Percentiles rank a stretch among this genome's conserved stretches.
Evolutionary conservation across 2,113 vertebrate species (phyloP).

Genomic region (Verasper variegatus): DNA sequence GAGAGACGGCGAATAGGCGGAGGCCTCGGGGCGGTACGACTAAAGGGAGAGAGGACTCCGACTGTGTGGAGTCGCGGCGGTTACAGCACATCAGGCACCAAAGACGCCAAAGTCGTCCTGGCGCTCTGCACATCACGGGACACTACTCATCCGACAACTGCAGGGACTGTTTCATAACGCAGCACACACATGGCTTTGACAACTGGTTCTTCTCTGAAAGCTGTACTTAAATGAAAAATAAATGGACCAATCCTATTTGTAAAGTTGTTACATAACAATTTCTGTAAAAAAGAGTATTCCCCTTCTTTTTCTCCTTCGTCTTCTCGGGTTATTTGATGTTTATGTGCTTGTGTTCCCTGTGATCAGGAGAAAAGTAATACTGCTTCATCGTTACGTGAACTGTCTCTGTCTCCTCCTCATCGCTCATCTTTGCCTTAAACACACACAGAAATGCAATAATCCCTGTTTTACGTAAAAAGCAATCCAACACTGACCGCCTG

Average conservation of each 20-base stretch:
- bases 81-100: slow-evolving; percentile 69
- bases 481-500: slow-evolving; percentile 59
- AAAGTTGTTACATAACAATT: slow-evolving; percentile 65
- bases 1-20: neutral
- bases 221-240: slow-evolving; percentile 61
- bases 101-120: slow-evolving; percentile 49
- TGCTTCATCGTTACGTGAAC: slow-evolving; percentile 50
- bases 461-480: slow-evolving; percentile 60
- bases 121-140: slow-evolving; percentile 65
- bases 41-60: slow-evolving; percentile 50
- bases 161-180: slow-evolving; percentile 77
- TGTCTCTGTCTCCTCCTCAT: slow-evolving; percentile 62
- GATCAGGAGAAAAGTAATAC: slow-evolving; percentile 62
- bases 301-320: slow-evolving; percentile 24
- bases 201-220: slow-evolving; percentile 49
- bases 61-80: slow-evolving; percentile 43
- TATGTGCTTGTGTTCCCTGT: slow-evolving; percentile 63
- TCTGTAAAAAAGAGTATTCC: slow-evolving; percentile 55
- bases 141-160: slow-evolving; percentile 68
- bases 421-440: slow-evolving; percentile 75
- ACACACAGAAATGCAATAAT: slow-evolving; percentile 81
- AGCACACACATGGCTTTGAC: slow-evolving; percentile 58
- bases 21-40: slow-evolving; percentile 36
- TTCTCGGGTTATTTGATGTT: slow-evolving; percentile 62
- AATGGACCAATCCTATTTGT: slow-evolving; percentile 78